A percentile compares a stretch with the other conserved stretches of the same genome.
Conservation (phyloP, 2,888 invertebrate genomes). For the Acleris cristana region DNA sequence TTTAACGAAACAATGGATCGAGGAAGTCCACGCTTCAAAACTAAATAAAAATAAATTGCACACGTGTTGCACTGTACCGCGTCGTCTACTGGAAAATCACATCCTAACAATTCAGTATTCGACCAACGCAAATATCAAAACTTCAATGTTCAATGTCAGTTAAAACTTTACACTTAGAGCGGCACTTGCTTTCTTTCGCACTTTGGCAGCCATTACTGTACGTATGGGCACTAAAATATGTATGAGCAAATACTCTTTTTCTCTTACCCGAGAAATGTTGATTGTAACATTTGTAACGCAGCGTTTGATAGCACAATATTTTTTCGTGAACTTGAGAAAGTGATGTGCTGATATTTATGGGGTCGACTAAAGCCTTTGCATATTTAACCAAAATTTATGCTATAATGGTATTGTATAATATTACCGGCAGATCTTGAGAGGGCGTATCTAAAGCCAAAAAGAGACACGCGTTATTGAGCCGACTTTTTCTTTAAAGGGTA, state of each 20-base stretch:
- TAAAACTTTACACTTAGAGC: too few relatives aligned
- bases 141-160: neutral
- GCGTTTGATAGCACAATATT: constrained; percentile 36
- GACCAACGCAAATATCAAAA: neutral
- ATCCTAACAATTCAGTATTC: constrained; percentile 2
- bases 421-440: too few relatives aligned
- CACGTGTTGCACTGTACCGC: constrained; percentile 22
- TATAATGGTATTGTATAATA: neutral
- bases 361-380: constrained; percentile 11
- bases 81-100: constrained; percentile 12
- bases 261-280: constrained; percentile 23
- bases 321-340: constrained; percentile 25
- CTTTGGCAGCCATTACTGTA: constrained; percentile 1
- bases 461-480: too few relatives aligned
- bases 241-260: constrained; percentile 8
- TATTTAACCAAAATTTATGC: constrained; percentile 14
- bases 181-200: neutral
- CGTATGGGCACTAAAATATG: constrained; percentile 12
- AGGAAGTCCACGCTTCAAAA: constrained; percentile 63
- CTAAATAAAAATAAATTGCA: constrained; percentile 41
- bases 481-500: too few relatives aligned
- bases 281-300: constrained; percentile 36
- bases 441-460: too few relatives aligned
- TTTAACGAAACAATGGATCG: constrained; percentile 77
- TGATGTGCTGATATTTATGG: constrained; percentile 30